Base-by-base conservation (phyloP, 2,888 invertebrate genomes). In the Drosophila cracens region DNA sequence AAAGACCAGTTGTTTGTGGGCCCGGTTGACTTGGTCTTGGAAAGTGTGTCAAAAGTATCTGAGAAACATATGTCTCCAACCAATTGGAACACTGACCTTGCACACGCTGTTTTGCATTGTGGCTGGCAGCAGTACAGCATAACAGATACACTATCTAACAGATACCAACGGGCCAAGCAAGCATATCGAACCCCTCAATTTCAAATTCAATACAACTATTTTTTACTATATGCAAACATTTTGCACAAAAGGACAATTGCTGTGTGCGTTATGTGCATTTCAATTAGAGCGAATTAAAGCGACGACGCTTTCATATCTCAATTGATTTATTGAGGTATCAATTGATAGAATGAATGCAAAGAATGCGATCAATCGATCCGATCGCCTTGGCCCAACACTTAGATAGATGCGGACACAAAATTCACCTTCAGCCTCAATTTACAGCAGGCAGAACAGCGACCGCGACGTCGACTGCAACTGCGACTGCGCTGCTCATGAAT, bases 351-450 rank as follows among this genome's bases (percentile, higher is more conserved):
- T 67, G 67, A 67, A 61, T 67, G 67, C 51, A 13, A 82, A 74
- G 81, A 89, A 83, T 74, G 87, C 69, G 70, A 66, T 16, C 46
- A 46, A 46, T 46, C 54, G 36, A 54, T 36, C 18, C 18, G 36
- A 36, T 70, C 69, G 87, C 87, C 87, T 86, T 86, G 82, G 57
- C 68, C 18, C n/a, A 2, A 80, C 83, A 76, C 82, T 71, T 36
- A 1, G 8, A 33, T 40, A 70, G 72, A 70, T 66, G 76, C 65
- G 66, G 29, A 67, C 67, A 43, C 46, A 54, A 63, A 79, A 54
- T 90, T 84, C 78, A 85, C 85, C 85, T 85, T 85, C 89, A 83
- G 87, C 51, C 70, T 75, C 89, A 90, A 90, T 85, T 90, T 64
- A 66, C 54, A 62, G 36, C 59, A 49, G 31, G 21, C 46, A 46